Evolutionary conservation across 2,888 invertebrate genomes (phyloP), one percentile per base, ranked within the genome.

Genomic region (Metalampra italica): DNA sequence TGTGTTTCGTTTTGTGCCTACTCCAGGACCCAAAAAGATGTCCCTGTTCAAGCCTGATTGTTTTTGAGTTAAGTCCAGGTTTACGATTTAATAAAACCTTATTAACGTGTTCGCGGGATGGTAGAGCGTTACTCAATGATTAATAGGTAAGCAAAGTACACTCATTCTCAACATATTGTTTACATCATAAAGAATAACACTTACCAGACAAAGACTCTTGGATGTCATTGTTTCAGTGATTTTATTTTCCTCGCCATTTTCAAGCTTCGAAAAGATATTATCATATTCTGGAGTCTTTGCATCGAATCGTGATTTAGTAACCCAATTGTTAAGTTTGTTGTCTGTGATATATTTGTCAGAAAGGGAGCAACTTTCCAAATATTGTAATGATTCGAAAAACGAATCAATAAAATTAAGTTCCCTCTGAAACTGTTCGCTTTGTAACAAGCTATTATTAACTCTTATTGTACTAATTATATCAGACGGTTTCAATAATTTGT

Each of bases 161-260:
- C 7, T 12, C 40, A 38, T 52, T 50, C 46, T 47, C 34, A 43
- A 34, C 64, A 62, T 65, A 71, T 69, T 82, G 80, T 86, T 85
- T 82, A 84, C 76, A 75, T 60, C 66, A 62, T 55, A 68, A 78
- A 74, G 70, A 75, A 76, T 68, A 81, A 78, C 78, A 86, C 83
- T 84, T 60, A 89, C 88, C 83, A 87, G 75, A 81, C 84, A 87
- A 80, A 89, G 85, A 78, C 84, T 87, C 76, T 86, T 84, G 53
- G 89, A 83, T 51, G 85, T 83, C 78, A 84, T 87, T 84, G 87
- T 87, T 78, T 86, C 79, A 22, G 69, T 66, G 61, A 83, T 78
- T 48, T 79, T 78, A 59, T 70, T 66, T 66, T 67, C 71, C 48
- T 70, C 60, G 60, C 71, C 78, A 72, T 80, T 77, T 67, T 83